Conservation (phyloP, 2,797 vertebrate genomes). For the Falco novaeseelandiae region DNA sequence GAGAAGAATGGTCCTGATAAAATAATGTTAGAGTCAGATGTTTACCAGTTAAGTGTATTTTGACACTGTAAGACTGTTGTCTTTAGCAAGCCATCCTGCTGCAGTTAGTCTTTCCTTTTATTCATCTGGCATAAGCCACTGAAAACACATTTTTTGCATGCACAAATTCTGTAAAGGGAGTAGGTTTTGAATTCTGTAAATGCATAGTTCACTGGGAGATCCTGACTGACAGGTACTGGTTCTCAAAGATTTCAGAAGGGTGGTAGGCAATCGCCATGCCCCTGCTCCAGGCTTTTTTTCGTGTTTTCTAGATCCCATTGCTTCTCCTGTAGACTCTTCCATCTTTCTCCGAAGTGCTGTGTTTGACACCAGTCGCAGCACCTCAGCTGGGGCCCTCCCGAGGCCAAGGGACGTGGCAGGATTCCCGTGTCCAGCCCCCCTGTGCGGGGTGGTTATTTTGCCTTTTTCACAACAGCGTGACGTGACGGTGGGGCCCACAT, state of each 20-base stretch:
- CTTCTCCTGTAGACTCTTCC: not conserved
- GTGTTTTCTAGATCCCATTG: not conserved
- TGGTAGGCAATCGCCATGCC: not conserved
- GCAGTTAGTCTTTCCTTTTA: not conserved
- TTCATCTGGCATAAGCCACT: not conserved
- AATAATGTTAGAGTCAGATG: not conserved
- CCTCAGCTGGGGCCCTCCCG: not conserved
- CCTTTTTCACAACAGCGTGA: not conserved
- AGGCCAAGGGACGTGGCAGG: not conserved
- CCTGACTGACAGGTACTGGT: not conserved
- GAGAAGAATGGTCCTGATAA: not conserved
- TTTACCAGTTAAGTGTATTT: slow-evolving; percentile 37
- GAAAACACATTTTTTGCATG: not conserved
- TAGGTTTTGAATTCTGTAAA: no score
- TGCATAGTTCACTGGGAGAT: not conserved
- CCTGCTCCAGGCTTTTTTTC: not conserved
- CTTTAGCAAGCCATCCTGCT: slow-evolving; percentile 21
- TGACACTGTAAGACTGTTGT: slow-evolving; percentile 15
- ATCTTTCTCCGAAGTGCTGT: not conserved
- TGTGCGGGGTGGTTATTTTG: not conserved
- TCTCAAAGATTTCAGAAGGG: not conserved
- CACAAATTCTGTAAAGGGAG: not conserved
- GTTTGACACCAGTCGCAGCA: not conserved
- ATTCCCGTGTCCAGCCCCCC: not conserved
- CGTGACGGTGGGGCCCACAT: rapidly evolving